Percentiles rank a stretch among this genome's conserved stretches.
Evolutionary conservation across 2,797 vertebrate genomes (phyloP).

Genomic region (Melanogrammus aeglefinus): DNA sequence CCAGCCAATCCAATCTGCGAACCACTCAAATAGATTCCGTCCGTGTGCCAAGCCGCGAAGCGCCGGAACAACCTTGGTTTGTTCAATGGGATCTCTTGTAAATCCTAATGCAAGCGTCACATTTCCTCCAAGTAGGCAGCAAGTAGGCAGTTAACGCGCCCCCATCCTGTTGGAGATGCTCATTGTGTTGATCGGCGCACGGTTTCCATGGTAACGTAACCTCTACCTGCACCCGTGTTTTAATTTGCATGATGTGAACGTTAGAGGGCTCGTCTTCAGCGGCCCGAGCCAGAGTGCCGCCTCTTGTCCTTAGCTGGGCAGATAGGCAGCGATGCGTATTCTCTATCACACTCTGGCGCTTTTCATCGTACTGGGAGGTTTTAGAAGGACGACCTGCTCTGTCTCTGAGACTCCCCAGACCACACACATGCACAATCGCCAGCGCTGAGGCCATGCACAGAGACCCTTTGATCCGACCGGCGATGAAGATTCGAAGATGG

Average conservation of each 20-base stretch:
- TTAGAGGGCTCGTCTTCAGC: background rate
- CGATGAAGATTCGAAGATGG: background rate
- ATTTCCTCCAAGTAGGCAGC: background rate
- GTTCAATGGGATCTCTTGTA: constrained; percentile 2
- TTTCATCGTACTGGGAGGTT: background rate
- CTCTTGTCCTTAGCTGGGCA: background rate
- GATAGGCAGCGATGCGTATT: background rate
- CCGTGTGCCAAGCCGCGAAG: constrained; percentile 30
- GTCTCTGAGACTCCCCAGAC: background rate
- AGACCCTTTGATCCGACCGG: background rate
- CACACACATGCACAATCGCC: background rate
- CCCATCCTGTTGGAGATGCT: background rate
- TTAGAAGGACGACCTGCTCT: background rate
- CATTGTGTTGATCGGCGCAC: background rate
- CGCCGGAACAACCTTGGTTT: constrained; percentile 13
- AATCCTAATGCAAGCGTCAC: background rate
- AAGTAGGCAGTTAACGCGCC: background rate
- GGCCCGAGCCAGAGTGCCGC: background rate
- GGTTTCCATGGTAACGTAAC: background rate
- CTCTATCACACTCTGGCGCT: background rate
- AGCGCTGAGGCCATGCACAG: background rate
- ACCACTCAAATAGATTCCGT: constrained; percentile 31
- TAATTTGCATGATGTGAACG: background rate
- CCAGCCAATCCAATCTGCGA: constrained; percentile 28
- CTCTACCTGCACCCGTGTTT: background rate